These are phyloP conservation scores for Varanus salvator DNA, from an alignment of 2,113 vertebrate species.

Conservation along the genomic window DNA sequence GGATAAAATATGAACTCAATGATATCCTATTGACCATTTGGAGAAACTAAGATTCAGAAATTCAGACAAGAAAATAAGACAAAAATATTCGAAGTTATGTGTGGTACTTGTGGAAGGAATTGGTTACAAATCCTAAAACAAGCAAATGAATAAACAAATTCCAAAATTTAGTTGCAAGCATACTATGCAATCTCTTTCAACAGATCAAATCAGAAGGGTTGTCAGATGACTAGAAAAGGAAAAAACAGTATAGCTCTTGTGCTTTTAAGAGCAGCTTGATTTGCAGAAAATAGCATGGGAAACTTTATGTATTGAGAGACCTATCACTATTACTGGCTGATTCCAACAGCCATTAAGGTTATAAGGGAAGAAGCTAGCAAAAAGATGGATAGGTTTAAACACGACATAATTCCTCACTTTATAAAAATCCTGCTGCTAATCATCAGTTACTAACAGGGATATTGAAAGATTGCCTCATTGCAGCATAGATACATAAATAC, in stretches of 20 bases:
- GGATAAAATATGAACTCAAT: not conserved
- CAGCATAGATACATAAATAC: too few relatives aligned
- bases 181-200: not conserved
- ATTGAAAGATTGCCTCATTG: too few relatives aligned
- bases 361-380: too few relatives aligned
- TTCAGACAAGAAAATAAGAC: not conserved
- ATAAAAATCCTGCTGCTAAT: too few relatives aligned
- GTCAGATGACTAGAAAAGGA: not conserved
- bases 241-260: not conserved
- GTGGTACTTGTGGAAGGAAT: not conserved
- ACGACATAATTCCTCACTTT: too few relatives aligned
- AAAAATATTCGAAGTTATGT: not conserved
- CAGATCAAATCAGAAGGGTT: not conserved
- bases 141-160: not conserved
- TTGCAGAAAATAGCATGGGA: not conserved
- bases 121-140: not conserved
- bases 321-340: too few relatives aligned
- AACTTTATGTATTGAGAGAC: not conserved
- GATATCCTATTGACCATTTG: not conserved
- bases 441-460: too few relatives aligned
- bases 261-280: not conserved
- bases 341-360: too few relatives aligned
- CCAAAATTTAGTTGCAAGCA: not conserved
- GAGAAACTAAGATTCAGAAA: not conserved
- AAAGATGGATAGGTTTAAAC: too few relatives aligned